These are phyloP conservation scores for Alectoris magna DNA, from an alignment of 2,797 vertebrate genomes.

Conservation along the genomic window DNA sequence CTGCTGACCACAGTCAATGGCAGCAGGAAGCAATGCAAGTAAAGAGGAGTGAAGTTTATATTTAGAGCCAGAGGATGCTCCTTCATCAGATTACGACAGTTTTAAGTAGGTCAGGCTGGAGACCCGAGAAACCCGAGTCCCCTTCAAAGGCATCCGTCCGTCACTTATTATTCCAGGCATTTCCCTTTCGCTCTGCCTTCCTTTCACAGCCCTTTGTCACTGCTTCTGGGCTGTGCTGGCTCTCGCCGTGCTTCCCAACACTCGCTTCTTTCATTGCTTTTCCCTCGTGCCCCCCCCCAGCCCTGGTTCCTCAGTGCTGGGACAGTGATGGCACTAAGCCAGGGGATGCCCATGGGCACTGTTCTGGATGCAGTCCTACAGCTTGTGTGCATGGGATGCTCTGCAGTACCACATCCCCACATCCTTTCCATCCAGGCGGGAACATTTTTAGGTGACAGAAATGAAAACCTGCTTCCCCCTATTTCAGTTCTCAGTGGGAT, in stretches of 20 bases:
- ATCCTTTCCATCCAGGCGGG: fast-evolving
- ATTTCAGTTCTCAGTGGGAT: background rate
- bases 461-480: background rate
- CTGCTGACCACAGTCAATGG: background rate
- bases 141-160: conserved; percentile 66
- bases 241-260: background rate
- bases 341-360: fast-evolving
- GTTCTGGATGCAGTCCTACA: background rate
- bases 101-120: conserved; percentile 73
- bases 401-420: fast-evolving
- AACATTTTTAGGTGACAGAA: fast-evolving
- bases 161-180: conserved; percentile 73
- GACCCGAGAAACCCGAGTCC: conserved; percentile 53
- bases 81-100: conserved; percentile 43
- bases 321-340: background rate
- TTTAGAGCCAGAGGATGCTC: conserved; percentile 48
- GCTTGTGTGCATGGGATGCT: background rate
- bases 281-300: background rate
- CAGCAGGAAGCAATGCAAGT: background rate
- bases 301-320: background rate
- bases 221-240: background rate
- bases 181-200: conserved; percentile 23
- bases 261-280: conserved; percentile 20
- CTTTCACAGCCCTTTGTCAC: conserved; percentile 16
- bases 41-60: conserved; percentile 13